Conservation (phyloP, 2,888 invertebrate genomes). For the Meliscaeva auricollis region DNA sequence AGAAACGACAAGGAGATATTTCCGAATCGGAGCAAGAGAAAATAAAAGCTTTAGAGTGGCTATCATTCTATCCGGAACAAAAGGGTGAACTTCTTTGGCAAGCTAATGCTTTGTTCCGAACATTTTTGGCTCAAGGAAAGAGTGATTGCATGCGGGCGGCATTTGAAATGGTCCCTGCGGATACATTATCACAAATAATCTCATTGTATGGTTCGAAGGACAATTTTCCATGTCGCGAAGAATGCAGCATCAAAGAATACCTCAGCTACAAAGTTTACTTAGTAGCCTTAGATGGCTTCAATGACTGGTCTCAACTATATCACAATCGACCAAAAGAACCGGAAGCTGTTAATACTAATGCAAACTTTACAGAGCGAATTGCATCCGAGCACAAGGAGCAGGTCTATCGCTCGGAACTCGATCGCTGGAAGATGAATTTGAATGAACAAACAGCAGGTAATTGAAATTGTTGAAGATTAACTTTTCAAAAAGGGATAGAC, state of each 20-base stretch:
- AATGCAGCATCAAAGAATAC: conserved; percentile 89
- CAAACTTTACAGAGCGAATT: conserved; percentile 94
- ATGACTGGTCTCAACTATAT: conserved; percentile 94
- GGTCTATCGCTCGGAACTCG: conserved; percentile 91
- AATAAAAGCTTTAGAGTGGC: conserved; percentile 93
- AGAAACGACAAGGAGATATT: conserved; percentile 84
- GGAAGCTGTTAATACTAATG: conserved; percentile 86
- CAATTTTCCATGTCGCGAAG: conserved; percentile 85
- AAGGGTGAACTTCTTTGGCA: conserved; percentile 92
- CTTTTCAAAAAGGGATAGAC: no score
- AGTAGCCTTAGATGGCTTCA: conserved; percentile 94
- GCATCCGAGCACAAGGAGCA: conserved; percentile 93
- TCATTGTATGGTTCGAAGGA: conserved; percentile 84
- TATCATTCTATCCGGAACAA: conserved; percentile 91
- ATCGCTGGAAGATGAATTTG: conserved; percentile 90
- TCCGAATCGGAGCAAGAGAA: conserved; percentile 89
- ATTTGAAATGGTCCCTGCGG: conserved; percentile 89
- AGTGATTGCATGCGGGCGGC: conserved; percentile 92
- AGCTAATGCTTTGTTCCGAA: conserved; percentile 94
- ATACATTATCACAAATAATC: conserved; percentile 86
- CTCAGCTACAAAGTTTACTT: conserved; percentile 94
- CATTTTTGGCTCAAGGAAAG: conserved; percentile 92
- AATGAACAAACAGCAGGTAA: conserved; percentile 89
- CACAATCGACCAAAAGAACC: conserved; percentile 91
- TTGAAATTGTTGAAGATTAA: background rate